phyloP scores from a whole-genome alignment of 2,113 vertebrate genomes.

The Spea bombifrons region DNA sequence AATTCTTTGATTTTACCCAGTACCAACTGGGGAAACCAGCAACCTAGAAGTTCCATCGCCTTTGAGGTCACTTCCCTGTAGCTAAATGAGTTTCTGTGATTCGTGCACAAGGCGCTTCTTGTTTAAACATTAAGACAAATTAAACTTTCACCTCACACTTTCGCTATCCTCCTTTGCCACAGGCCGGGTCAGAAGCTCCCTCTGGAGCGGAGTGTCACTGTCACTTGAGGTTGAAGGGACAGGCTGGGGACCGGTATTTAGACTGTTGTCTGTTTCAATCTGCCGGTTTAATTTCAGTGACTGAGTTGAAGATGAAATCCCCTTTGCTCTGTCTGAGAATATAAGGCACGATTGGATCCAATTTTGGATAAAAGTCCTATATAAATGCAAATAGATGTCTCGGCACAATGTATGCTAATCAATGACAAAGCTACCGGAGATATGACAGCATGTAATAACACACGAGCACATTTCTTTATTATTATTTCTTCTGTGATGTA shows the following conservation, averaged over 20 bases:
- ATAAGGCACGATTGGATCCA: conserved; percentile 38
- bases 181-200: conserved; percentile 7
- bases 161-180: conserved; percentile 10
- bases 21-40: too few relatives aligned
- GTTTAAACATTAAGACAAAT: neutral
- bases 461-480: conserved; percentile 27
- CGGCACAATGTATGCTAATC: conserved; percentile 46
- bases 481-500: conserved; percentile 33
- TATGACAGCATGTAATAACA: conserved; percentile 45
- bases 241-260: conserved; percentile 24
- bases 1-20: too few relatives aligned
- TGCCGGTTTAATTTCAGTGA: conserved; percentile 34
- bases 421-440: conserved; percentile 36
- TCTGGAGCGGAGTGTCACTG: conserved; percentile 18
- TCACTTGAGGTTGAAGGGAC: conserved; percentile 35
- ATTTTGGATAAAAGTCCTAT: conserved; percentile 47
- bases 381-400: conserved; percentile 45
- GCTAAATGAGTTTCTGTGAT: neutral
- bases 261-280: conserved; percentile 40
- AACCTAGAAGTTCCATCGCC: too few relatives aligned
- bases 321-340: conserved; percentile 37
- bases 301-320: conserved; percentile 38
- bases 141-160: conserved; percentile 14
- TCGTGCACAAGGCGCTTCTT: neutral
- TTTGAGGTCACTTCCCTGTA: too few relatives aligned